phyloP scores from a whole-genome alignment of 1,140 invertebrate genomes.

The Mactra quadrangularis region DNA sequence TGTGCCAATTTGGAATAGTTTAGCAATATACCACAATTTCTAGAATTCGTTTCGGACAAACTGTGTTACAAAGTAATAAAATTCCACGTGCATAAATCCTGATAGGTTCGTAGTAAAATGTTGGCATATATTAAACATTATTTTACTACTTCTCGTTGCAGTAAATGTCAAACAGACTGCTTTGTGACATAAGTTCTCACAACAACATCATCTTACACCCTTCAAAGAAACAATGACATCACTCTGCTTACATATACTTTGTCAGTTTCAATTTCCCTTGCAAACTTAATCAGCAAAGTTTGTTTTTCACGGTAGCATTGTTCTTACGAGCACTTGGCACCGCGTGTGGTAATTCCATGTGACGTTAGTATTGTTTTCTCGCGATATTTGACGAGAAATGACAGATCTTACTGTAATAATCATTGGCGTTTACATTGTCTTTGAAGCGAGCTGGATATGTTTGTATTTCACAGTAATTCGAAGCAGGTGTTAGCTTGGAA shows the following conservation, averaged over 20 bases:
- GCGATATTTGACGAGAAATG: constrained; percentile 27
- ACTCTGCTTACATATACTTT: constrained; percentile 22
- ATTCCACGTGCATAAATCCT: too few species aligned
- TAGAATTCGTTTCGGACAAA: too few species aligned
- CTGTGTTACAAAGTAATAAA: too few species aligned
- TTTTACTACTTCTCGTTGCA: too few species aligned
- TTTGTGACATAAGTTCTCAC: constrained; percentile 17
- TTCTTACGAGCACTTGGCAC: constrained; percentile 22
- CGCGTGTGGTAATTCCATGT: constrained; percentile 8
- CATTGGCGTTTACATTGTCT: constrained; percentile 36
- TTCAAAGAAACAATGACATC: constrained; percentile 14
- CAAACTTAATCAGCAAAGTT: constrained; percentile 33
- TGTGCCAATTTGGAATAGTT: too few species aligned
- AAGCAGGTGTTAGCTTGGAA: constrained; percentile 25
- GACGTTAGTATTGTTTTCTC: constrained; percentile 41
- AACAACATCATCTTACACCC: constrained; percentile 6
- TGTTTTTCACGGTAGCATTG: constrained; percentile 10
- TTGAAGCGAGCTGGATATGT: constrained; percentile 7
- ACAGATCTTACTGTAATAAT: constrained; percentile 1
- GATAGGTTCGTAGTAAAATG: too few species aligned
- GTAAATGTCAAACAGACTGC: background rate
- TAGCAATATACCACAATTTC: too few species aligned
- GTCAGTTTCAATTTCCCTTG: constrained; percentile 38
- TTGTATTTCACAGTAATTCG: constrained; percentile 23
- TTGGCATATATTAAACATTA: too few species aligned